phyloP scores from a whole-genome alignment of 2,113 vertebrate species.

The Talpa occidentalis region DNA sequence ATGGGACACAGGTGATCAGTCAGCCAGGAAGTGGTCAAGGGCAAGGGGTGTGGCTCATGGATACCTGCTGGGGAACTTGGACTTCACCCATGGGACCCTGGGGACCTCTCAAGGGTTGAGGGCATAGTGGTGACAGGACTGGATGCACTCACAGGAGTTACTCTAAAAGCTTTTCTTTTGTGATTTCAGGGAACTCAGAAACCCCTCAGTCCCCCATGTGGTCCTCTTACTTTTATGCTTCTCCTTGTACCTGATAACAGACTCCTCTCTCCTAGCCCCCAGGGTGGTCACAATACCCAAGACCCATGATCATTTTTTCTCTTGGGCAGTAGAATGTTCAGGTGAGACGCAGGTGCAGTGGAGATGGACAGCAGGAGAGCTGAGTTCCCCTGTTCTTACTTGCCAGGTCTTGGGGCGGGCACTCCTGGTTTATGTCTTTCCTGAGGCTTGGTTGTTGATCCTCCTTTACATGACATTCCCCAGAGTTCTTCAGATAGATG shows the following conservation, averaged over 20 bases:
- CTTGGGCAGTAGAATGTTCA: neutral
- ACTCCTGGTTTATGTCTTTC: neutral
- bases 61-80: neutral
- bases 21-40: neutral
- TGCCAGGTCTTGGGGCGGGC: too few relatives aligned
- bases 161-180: neutral
- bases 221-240: neutral
- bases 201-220: neutral
- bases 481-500: neutral
- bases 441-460: neutral
- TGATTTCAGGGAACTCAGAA: neutral
- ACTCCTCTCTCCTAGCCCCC: neutral
- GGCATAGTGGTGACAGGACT: too few relatives aligned
- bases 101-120: neutral
- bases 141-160: neutral
- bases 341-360: neutral
- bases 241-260: neutral
- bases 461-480: neutral
- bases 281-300: neutral
- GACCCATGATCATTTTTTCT: neutral
- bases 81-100: neutral
- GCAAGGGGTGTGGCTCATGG: rapidly evolving
- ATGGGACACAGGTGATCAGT: neutral
- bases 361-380: too few relatives aligned
- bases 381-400: neutral